phyloP scores from a whole-genome alignment of 92 coral and sea anemone species.

The Epizoanthus ramosus region DNA sequence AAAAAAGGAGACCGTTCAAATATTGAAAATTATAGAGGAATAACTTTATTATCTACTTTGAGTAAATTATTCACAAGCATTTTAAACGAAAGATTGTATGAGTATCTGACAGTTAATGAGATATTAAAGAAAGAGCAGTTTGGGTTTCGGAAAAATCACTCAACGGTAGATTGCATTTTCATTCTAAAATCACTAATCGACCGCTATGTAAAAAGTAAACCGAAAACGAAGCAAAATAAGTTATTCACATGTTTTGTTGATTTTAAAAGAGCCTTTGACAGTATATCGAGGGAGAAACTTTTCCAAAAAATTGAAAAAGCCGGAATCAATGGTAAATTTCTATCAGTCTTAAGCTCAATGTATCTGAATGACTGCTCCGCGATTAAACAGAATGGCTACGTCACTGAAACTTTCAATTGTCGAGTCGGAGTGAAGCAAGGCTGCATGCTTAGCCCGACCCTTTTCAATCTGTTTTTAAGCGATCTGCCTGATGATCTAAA shows the following conservation, averaged over 20 bases:
- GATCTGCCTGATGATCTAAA: conserved; percentile 44
- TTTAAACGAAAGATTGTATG: no score
- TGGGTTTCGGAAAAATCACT: conserved; percentile 43
- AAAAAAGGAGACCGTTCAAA: conserved; percentile 47
- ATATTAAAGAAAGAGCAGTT: conserved; percentile 36
- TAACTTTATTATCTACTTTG: background rate
- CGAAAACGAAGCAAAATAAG: conserved; percentile 43
- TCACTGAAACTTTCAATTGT: conserved; percentile 40
- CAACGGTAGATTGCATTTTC: conserved; percentile 24
- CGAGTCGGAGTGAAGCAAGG: conserved; percentile 50
- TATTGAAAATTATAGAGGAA: conserved; percentile 47
- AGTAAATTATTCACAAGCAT: background rate
- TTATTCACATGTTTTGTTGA: conserved; percentile 19
- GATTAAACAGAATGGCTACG: conserved; percentile 21
- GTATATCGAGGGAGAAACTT: conserved; percentile 41
- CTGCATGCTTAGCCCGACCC: conserved; percentile 53
- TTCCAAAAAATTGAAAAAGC: conserved; percentile 40
- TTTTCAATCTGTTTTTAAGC: conserved; percentile 44
- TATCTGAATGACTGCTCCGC: conserved; percentile 43
- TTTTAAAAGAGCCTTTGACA: conserved; percentile 35
- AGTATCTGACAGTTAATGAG: conserved; percentile 32
- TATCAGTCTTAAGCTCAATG: conserved; percentile 37
- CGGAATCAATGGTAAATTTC: conserved; percentile 48
- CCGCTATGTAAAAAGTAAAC: conserved; percentile 44
- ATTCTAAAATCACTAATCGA: conserved; percentile 41